These are phyloP conservation scores for Agriopis leucophaearia DNA, from an alignment of 2,888 invertebrate genomes.

Conservation along the genomic window DNA sequence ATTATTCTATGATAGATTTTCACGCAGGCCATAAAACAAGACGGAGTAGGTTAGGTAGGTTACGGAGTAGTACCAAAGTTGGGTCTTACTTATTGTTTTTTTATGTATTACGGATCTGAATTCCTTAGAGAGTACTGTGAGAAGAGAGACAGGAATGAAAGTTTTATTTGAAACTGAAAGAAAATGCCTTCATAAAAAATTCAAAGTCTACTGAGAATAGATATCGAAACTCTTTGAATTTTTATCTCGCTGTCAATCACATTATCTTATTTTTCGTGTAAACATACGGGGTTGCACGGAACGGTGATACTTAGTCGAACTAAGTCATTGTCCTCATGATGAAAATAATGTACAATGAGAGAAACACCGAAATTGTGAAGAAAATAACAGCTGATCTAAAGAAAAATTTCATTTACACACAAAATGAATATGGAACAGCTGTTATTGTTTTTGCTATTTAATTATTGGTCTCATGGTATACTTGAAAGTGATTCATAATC, in stretches of 20 bases:
- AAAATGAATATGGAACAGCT: no score
- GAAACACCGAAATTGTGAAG: no score
- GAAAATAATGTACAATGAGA: no score
- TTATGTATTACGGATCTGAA: neutral
- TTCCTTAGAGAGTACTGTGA: conserved; percentile 5
- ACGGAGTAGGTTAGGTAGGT: no score
- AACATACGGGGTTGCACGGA: neutral
- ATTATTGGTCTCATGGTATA: no score
- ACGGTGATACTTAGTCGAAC: no score
- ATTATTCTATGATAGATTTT: neutral
- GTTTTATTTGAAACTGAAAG: neutral
- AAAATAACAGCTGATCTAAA: no score
- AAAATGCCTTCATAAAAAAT: conserved; percentile 7
- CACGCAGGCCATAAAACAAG: neutral
- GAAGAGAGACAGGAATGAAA: neutral
- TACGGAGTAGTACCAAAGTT: neutral
- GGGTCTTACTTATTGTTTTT: neutral
- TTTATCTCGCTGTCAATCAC: conserved; percentile 10
- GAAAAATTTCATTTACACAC: no score
- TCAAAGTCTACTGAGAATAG: neutral
- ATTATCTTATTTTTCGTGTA: neutral
- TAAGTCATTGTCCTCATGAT: no score
- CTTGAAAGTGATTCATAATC: no score
- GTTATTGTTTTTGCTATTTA: no score
- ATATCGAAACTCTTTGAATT: conserved; percentile 11